A percentile compares a stretch with the other conserved stretches of the same genome.
These are phyloP conservation scores for Melanotaenia maccullochi DNA, from an alignment of 2,797 vertebrate species.

Conservation along the genomic window DNA sequence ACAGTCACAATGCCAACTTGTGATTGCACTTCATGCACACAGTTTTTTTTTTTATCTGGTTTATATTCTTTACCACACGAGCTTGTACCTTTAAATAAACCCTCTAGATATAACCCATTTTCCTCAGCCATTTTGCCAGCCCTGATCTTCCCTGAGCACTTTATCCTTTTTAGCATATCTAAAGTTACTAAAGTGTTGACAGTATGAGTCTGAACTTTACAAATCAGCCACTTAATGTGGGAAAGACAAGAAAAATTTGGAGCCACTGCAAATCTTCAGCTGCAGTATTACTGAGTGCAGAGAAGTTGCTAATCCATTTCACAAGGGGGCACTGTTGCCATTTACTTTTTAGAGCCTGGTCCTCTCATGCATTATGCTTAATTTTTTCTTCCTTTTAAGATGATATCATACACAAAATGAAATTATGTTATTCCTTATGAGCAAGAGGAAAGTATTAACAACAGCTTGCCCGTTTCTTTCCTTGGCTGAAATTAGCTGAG, in stretches of 20 bases:
- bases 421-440: constrained; percentile 77
- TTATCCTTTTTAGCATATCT: constrained; percentile 53
- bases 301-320: constrained; percentile 52
- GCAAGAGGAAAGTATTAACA: constrained; percentile 66
- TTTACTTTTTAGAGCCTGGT: constrained; percentile 56
- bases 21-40: constrained; percentile 49
- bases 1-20: constrained; percentile 53
- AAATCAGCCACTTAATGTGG: constrained; percentile 44
- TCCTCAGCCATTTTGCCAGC: constrained; percentile 37
- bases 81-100: constrained; percentile 51
- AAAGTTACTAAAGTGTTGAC: constrained; percentile 54
- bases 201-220: constrained; percentile 55
- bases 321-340: constrained; percentile 84
- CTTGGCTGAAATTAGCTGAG: constrained; percentile 75
- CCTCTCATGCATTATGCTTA: constrained; percentile 46
- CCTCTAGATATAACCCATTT: constrained; percentile 39
- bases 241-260: constrained; percentile 31
- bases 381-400: constrained; percentile 61
- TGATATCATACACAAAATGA: constrained; percentile 75
- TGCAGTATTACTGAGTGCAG: constrained; percentile 18
- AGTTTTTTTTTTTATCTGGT: constrained; percentile 39
- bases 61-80: constrained; percentile 40
- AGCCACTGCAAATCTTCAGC: constrained; percentile 37
- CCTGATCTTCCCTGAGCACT: constrained; percentile 56
- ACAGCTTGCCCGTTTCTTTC: constrained; percentile 53